Evolutionary conservation across 1,140 invertebrate genomes (phyloP).

Genomic region (Arion vulgaris): DNA sequence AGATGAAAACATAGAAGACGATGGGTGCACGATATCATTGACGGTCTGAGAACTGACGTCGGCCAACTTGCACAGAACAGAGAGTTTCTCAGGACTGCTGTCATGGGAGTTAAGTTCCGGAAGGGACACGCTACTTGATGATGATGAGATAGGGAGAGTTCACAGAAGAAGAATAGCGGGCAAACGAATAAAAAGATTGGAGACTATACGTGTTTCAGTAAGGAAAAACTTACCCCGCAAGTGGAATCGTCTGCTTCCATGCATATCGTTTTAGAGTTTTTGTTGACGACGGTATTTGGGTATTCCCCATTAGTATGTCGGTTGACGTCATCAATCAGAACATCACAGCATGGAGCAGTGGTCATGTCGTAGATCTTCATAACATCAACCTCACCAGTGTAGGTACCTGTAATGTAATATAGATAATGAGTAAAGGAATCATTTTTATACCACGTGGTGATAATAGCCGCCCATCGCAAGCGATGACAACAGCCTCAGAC

Average conservation of each 20-base stretch:
- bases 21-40: too few species aligned
- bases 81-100: too few species aligned
- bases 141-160: too few species aligned
- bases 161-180: too few species aligned
- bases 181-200: too few species aligned
- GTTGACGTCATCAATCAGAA: slow-evolving; percentile 5
- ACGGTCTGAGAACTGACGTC: too few species aligned
- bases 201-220: not conserved
- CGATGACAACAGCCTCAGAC: too few species aligned
- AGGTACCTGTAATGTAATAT: not conserved
- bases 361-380: not conserved
- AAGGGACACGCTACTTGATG: too few species aligned
- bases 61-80: too few species aligned
- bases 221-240: not conserved
- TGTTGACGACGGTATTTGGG: slow-evolving; percentile 1
- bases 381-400: not conserved
- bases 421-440: not conserved
- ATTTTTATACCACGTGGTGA: not conserved
- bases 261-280: not conserved
- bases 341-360: slow-evolving; percentile 5
- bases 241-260: not conserved
- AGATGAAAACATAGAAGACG: too few species aligned
- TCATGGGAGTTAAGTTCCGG: too few species aligned
- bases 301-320: not conserved
- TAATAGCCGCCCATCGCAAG: not conserved